Conservation (phyloP, 92 coral and sea anemone species). For the Muricea muricata region DNA sequence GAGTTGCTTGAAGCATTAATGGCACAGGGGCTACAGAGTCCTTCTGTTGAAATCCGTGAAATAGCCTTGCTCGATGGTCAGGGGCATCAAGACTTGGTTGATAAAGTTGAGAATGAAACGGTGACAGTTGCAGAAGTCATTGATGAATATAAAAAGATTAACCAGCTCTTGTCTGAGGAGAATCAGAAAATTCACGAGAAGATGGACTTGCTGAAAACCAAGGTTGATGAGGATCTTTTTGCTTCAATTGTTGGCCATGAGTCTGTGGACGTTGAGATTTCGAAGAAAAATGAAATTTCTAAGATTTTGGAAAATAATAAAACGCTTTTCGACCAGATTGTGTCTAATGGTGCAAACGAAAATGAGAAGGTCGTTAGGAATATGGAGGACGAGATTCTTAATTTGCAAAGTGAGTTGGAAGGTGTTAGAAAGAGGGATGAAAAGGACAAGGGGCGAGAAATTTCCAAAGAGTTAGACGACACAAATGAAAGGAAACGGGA, state of each 20-base stretch:
- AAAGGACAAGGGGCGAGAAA: background rate
- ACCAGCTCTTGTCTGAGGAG: background rate
- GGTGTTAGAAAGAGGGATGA: background rate
- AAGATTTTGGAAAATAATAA: constrained; percentile 30
- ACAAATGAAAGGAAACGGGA: background rate
- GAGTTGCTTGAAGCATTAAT: constrained; percentile 31
- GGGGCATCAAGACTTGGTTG: background rate
- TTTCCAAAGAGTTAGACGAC: background rate
- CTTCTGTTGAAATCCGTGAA: background rate
- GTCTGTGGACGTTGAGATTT: background rate
- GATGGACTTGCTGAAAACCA: background rate
- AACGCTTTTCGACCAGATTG: constrained; percentile 25
- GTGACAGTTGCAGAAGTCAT: constrained; percentile 23
- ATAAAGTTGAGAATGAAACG: constrained; percentile 19
- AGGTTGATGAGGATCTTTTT: constrained; percentile 25
- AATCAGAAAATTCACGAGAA: background rate
- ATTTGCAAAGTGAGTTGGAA: constrained; percentile 6
- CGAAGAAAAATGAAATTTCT: constrained; percentile 7
- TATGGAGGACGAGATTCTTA: background rate
- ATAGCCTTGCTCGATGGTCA: background rate
- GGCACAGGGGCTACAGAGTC: constrained; percentile 10
- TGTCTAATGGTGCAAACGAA: background rate
- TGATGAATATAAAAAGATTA: constrained; percentile 11
- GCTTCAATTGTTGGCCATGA: background rate
- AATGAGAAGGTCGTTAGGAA: background rate